Base-by-base conservation (phyloP, 2,797 vertebrate genomes). In the Ctenochaetus hawaiiensis region DNA sequence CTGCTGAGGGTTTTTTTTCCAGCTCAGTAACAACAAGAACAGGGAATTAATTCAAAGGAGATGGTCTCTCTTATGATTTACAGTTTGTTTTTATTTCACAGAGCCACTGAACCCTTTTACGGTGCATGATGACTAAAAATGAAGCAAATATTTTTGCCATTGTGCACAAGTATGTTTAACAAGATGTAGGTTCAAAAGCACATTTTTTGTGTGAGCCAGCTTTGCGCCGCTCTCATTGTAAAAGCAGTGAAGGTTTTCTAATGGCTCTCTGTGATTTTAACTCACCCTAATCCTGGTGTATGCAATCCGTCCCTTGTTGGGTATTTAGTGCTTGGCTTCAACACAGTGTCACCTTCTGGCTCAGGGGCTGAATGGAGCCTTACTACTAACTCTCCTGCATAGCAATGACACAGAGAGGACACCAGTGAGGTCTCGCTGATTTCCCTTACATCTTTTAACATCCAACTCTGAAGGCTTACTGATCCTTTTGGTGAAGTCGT, bases 311-410 rank as follows among this genome's bases (percentile, higher is more conserved):
- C 54, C 68, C 77, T 77, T 74, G 80, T 67, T 83, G 72, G 70
- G 70, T 65, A 77, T 84, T 90, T 89, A 89, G 86, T 9, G 5
- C 77, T 88, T 84, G 82, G 86, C 86, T 84, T 67, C 69, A 61
- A 57, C 84, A 80, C 75, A 83, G 82, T 84, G 84, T 88, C 85
- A 88, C 83, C 77, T 88, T 87, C 78, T 88, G 86, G 78, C 81
- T 81, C 57, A 58, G 74, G 52, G 79, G 58, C 72, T 87, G 83
- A 90, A 89, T 80, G 81, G 83, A 88, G 88, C 59, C 79, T 77
- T 57, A 77, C 80, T 53, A 60, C 80, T 54, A 70, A 75, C 81
- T 77, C 76, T 79, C 71, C 58, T 87, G 85, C 87, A 93, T 90
- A 92, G 84, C 79, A 90, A 91, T 91, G 87, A 91, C 78, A 85